phyloP scores from a whole-genome alignment of 2,113 vertebrate species.

The Vanacampus margaritifer region DNA sequence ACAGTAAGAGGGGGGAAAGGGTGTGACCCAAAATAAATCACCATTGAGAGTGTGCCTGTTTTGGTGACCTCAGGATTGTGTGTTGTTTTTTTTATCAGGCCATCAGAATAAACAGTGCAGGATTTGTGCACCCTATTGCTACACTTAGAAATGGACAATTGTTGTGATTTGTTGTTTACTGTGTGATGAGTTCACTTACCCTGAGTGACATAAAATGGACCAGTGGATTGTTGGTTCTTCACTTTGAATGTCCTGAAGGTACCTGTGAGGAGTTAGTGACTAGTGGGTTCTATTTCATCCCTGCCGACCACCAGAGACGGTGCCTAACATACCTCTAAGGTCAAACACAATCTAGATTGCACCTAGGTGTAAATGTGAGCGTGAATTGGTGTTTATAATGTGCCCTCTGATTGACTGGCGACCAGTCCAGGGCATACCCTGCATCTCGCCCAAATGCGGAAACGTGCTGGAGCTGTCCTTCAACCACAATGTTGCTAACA shows the following conservation, averaged over 20 bases:
- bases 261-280: background rate
- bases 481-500: conserved; percentile 13
- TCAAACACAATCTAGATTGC: background rate
- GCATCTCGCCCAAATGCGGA: background rate
- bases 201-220: background rate
- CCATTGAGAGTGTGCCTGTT: background rate
- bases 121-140: background rate
- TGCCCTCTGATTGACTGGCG: no score
- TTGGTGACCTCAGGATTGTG: conserved; percentile 1
- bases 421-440: no score
- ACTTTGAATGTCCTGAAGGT: background rate
- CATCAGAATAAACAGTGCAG: background rate
- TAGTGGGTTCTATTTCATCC: background rate
- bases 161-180: no score
- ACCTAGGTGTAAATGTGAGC: no score
- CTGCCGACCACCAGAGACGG: no score
- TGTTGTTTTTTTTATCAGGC: background rate
- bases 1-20: background rate
- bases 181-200: background rate
- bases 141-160: background rate
- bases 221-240: background rate
- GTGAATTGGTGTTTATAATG: no score
- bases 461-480: background rate
- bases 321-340: background rate
- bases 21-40: background rate